Base-by-base conservation (phyloP, 2,888 invertebrate genomes). In the Griposia aprilina region DNA sequence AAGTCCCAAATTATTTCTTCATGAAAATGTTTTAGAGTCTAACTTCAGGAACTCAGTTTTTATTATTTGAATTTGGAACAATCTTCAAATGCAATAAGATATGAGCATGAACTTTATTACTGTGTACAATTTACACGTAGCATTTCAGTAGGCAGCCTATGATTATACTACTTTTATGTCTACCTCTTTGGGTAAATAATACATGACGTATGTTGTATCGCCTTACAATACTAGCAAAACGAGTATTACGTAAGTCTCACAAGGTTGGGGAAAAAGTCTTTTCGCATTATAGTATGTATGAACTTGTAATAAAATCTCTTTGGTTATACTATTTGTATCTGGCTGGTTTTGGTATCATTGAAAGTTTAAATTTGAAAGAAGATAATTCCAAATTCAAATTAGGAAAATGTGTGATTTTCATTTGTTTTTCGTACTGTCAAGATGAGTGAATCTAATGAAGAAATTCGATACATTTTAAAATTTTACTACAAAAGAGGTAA, bases 181-280 rank as follows among this genome's bases (percentile, higher is more conserved):
- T 36, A 36, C 11, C 36, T 62, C 36, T 36, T 62, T 13, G 62
- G 13, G 13, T 4, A 36, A 62, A 36, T 20, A 60, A 63, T 63
- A 30, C 13, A 26, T 26, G 55, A 57, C 13, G 30, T 52, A 7
- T 20, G 11, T 70, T 13, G 10, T n/a, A 73, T 48, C 11, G 1
- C 11, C n/a, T 20, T 23, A 72, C n/a, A 45, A 30, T 11, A 62
- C 41, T 50, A 26, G 3, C n/a, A 41, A 36, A 63, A 59, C 17
- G 2, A 23, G 62, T 48, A 66, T 55, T 57, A 78, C n/a, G 15
- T 36, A 76, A 48, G 52, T 81, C 13, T 26, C 71, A 26, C 23
- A 62, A 72, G 15, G 71, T 76, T n/a, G n/a, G n/a, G n/a, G n/a
- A n/a, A n/a, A n/a, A n/a, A n/a, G n/a, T n/a, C n/a, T n/a, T n/a